These are phyloP conservation scores for Sebastes paucispinis DNA, from an alignment of 2,797 vertebrate genomes.

Conservation along the genomic window DNA sequence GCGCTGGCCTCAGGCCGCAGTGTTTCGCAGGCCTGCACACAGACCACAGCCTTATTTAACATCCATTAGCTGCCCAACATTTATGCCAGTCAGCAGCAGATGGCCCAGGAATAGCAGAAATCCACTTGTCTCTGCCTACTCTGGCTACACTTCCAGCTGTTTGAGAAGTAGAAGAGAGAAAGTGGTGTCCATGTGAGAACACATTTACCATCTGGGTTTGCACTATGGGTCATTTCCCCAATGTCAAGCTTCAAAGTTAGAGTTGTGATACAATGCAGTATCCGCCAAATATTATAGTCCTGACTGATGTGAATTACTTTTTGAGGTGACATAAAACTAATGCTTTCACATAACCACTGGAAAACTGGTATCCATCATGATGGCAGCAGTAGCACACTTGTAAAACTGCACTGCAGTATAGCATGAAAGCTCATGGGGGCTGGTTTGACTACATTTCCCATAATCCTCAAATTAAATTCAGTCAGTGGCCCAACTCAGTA, in stretches of 20 bases:
- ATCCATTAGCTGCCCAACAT: constrained; percentile 49
- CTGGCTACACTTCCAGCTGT: constrained; percentile 28
- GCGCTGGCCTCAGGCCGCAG: constrained; percentile 11
- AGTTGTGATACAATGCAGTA: constrained; percentile 1
- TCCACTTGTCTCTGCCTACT: constrained; percentile 26
- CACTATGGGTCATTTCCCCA: background rate
- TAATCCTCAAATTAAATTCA: constrained; percentile 6
- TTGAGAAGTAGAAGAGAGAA: constrained; percentile 20
- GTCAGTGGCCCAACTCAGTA: background rate
- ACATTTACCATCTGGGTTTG: constrained; percentile 19
- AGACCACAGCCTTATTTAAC: constrained; percentile 59
- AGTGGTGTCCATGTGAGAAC: constrained; percentile 9
- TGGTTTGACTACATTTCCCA: constrained; percentile 34
- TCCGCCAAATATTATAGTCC: background rate
- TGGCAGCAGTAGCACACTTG: background rate
- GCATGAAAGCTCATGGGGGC: background rate
- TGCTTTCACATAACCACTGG: background rate
- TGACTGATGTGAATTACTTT: constrained; percentile 4
- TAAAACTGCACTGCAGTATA: background rate
- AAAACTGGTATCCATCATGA: background rate
- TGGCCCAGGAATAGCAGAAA: constrained; percentile 34
- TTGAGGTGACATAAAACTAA: background rate
- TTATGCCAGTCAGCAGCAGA: constrained; percentile 42
- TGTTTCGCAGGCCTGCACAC: constrained; percentile 17
- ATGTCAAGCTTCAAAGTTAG: constrained; percentile 3